Evolutionary conservation across 2,888 invertebrate genomes (phyloP).

Genomic region (Falcaria lacertinaria): DNA sequence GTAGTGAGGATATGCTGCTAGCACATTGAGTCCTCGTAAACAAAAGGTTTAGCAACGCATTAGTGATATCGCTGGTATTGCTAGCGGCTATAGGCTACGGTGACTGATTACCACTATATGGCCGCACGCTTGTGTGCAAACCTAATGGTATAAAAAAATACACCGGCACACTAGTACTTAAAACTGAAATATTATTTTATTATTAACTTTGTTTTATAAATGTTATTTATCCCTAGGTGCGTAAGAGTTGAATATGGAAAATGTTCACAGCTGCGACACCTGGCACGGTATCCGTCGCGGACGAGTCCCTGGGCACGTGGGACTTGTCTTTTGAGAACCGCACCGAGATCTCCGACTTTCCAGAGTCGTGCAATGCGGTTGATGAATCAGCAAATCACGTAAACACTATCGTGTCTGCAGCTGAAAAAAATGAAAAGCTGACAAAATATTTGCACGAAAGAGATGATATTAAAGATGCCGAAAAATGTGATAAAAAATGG

Average conservation of each 20-base stretch:
- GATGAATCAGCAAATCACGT: constrained; percentile 43
- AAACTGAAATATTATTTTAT: no score
- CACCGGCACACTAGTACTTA: no score
- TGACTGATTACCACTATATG: no score
- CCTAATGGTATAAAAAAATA: no score
- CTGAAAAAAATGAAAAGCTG: constrained; percentile 74
- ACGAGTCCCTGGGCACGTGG: constrained; percentile 37
- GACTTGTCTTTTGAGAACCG: constrained; percentile 53
- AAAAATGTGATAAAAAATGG: constrained; percentile 54
- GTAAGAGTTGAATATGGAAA: constrained; percentile 58
- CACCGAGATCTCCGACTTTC: constrained; percentile 42
- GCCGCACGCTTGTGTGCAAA: no score
- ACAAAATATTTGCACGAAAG: constrained; percentile 62
- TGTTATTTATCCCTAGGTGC: constrained; percentile 45
- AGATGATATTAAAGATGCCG: constrained; percentile 16
- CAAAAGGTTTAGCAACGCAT: no score
- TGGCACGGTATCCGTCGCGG: constrained; percentile 35
- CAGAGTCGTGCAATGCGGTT: constrained; percentile 28
- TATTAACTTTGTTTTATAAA: background rate
- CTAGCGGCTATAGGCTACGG: no score
- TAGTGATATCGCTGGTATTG: no score
- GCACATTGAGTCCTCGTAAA: no score
- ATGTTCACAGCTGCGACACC: constrained; percentile 67
- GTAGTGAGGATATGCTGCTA: no score
- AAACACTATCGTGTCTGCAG: constrained; percentile 39